phyloP scores from a whole-genome alignment of 2,888 invertebrate genomes.

The Plusia festucae region DNA sequence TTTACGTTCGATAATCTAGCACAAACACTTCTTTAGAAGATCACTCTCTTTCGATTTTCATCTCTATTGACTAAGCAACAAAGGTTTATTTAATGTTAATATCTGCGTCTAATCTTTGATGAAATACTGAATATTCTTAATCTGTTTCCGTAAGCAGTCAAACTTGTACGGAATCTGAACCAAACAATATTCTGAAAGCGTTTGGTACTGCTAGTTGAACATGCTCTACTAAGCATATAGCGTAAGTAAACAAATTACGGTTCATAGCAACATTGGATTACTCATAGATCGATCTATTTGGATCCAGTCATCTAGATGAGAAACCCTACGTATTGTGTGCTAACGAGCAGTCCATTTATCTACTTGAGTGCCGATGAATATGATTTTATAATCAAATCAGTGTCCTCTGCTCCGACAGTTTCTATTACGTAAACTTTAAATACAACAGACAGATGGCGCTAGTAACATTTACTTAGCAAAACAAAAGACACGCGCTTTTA shows the following conservation, averaged over 20 bases:
- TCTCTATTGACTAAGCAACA: too few relatives aligned
- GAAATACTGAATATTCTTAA: too few relatives aligned
- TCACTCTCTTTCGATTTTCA: too few relatives aligned
- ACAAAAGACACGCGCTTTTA: neutral
- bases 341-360: neutral
- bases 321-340: neutral
- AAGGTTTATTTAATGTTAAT: too few relatives aligned
- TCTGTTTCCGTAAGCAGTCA: too few relatives aligned
- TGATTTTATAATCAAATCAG: neutral
- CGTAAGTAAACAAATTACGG: too few relatives aligned
- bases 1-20: neutral
- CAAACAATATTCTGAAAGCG: neutral
- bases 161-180: too few relatives aligned
- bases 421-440: neutral
- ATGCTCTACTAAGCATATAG: neutral
- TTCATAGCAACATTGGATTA: neutral
- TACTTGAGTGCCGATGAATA: neutral
- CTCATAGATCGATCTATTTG: neutral
- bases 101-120: too few relatives aligned
- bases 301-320: neutral
- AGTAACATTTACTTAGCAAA: neutral
- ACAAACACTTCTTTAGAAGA: neutral
- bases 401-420: neutral
- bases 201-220: neutral
- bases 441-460: neutral